These are phyloP conservation scores for Falco cherrug DNA, from an alignment of 2,797 vertebrate species.

Conservation along the genomic window DNA sequence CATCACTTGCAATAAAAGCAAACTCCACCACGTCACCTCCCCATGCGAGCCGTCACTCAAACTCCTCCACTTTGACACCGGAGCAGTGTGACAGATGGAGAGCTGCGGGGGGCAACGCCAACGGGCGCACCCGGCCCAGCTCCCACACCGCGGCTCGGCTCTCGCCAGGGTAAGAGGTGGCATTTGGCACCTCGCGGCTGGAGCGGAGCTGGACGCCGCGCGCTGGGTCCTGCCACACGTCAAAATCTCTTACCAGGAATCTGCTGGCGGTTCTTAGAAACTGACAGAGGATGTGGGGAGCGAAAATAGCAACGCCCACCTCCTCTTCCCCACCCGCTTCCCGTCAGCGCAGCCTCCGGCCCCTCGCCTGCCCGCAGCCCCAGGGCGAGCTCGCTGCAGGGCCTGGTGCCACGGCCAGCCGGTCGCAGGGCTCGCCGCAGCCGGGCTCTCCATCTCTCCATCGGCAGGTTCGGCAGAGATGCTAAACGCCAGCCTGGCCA, in stretches of 20 bases:
- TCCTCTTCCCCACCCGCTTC: conserved; percentile 10
- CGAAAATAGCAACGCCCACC: conserved; percentile 69
- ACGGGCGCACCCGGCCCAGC: neutral
- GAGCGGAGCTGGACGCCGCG: neutral
- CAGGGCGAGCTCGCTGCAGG: neutral
- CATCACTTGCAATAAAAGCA: neutral
- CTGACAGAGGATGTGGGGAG: conserved; percentile 81
- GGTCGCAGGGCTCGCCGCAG: rapidly evolving
- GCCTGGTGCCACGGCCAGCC: neutral
- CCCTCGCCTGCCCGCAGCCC: neutral
- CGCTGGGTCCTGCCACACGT: neutral
- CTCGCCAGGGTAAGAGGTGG: rapidly evolving
- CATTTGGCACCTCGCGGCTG: neutral
- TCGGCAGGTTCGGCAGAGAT: rapidly evolving
- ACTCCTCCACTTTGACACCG: neutral
- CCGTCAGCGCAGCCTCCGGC: neutral
- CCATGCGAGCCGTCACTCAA: neutral
- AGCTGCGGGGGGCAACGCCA: neutral
- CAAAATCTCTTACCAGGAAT: conserved; percentile 75
- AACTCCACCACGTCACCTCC: neutral
- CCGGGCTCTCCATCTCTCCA: neutral
- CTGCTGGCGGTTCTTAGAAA: conserved; percentile 74
- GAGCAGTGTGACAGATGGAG: neutral
- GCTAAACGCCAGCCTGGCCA: neutral
- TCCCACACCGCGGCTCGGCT: rapidly evolving